phyloP scores from a whole-genome alignment of 2,888 invertebrate genomes.

The Pyrrhia umbra region DNA sequence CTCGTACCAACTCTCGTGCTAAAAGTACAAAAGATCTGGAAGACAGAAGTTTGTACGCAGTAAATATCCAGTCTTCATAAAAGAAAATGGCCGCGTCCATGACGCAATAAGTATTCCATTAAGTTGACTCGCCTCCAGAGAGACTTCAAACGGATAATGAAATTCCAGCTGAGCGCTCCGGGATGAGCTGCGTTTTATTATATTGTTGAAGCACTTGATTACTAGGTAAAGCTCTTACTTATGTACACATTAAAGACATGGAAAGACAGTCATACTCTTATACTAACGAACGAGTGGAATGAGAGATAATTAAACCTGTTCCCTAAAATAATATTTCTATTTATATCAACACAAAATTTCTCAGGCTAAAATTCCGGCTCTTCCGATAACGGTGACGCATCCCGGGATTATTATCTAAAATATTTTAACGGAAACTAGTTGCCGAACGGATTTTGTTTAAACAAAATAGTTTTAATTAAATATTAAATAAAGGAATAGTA shows the following conservation, averaged over 20 bases:
- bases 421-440: too few species aligned
- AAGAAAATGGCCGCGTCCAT: constrained; percentile 39
- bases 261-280: not conserved
- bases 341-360: too few species aligned
- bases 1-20: too few species aligned
- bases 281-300: too few species aligned
- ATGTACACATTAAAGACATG: not conserved
- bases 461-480: too few species aligned
- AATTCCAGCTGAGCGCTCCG: constrained; percentile 42
- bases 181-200: constrained; percentile 26
- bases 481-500: too few species aligned
- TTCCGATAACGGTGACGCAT: too few species aligned
- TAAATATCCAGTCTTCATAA: constrained; percentile 32
- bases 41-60: not conserved
- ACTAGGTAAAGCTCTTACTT: constrained; percentile 8
- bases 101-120: constrained; percentile 35
- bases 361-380: too few species aligned
- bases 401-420: too few species aligned
- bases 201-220: constrained; percentile 42
- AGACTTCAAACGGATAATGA: constrained; percentile 44
- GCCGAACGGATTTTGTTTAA: too few species aligned
- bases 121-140: constrained; percentile 31
- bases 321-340: too few species aligned
- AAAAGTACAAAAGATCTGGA: not conserved
- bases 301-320: too few species aligned